Conservation (phyloP, 2,797 vertebrate species). For the Karalla daura region DNA sequence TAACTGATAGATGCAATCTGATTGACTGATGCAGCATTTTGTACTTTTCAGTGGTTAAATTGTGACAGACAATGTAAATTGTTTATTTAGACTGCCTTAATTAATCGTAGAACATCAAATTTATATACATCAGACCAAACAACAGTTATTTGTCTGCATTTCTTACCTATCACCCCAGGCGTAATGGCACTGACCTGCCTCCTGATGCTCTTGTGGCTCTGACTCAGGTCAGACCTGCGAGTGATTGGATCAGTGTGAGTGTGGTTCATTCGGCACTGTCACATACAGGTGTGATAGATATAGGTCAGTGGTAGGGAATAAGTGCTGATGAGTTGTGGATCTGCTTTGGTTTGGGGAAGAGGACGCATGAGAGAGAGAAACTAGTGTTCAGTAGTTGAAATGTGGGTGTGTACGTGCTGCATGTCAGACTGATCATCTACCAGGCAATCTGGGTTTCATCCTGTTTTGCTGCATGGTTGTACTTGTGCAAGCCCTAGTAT, state of each 20-base stretch:
- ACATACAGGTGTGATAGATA: constrained; percentile 72
- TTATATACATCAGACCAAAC: not conserved
- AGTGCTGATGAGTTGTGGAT: constrained; percentile 67
- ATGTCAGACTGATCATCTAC: not conserved
- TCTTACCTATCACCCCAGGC: not conserved
- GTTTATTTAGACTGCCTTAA: not conserved
- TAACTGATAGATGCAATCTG: too few relatives aligned
- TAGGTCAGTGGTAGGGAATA: constrained; percentile 61
- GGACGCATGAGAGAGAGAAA: constrained; percentile 1
- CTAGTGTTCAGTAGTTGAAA: not conserved
- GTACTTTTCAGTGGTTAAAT: too few relatives aligned
- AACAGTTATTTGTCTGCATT: not conserved
- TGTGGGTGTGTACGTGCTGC: not conserved
- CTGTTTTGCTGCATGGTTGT: not conserved
- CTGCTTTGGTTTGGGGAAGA: constrained; percentile 10
- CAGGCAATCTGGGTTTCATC: not conserved
- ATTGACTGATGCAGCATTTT: too few relatives aligned
- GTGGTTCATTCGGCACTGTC: constrained; percentile 62
- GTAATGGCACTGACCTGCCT: constrained; percentile 11
- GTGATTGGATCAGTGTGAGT: constrained; percentile 62
- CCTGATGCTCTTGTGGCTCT: constrained; percentile 31
- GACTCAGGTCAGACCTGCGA: constrained; percentile 37
- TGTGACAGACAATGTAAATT: too few relatives aligned
- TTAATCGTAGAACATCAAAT: not conserved
- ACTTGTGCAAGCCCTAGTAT: not conserved